Evolutionary conservation across 2,797 vertebrate species (phyloP).

Genomic region (Gymnoscopelus braueri): DNA sequence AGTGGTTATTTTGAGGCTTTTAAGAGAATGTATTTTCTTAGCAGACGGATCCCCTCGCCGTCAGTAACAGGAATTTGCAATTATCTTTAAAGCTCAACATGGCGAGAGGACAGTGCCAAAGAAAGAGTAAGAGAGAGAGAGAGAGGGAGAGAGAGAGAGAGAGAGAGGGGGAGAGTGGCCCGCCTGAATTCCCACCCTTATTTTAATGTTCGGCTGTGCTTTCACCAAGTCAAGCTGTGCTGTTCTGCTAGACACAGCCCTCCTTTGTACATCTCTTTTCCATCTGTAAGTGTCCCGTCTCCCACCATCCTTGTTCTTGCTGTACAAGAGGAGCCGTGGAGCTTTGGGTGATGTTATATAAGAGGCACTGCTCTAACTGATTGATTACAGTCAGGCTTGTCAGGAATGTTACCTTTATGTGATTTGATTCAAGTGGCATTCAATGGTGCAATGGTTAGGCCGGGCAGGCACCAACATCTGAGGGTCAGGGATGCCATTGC

Average conservation of each 20-base stretch:
- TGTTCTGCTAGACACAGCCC: conserved; percentile 13
- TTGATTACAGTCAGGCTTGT: conserved; percentile 18
- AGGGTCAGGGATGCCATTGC: too few species aligned
- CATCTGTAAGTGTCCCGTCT: conserved; percentile 10
- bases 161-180: too few species aligned
- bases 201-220: conserved; percentile 47
- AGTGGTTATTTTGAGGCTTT: conserved; percentile 56
- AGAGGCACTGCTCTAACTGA: conserved; percentile 22
- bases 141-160: too few species aligned
- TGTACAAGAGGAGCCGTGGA: conserved; percentile 24
- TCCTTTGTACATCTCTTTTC: conserved; percentile 11
- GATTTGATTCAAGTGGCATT: too few species aligned
- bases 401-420: not conserved
- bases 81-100: conserved; percentile 49
- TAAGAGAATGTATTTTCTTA: conserved; percentile 51
- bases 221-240: conserved; percentile 34
- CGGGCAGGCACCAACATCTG: too few species aligned
- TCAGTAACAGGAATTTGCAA: conserved; percentile 63
- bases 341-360: conserved; percentile 25
- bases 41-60: conserved; percentile 32
- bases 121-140: conserved; percentile 10
- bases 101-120: conserved; percentile 35
- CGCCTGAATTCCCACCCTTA: conserved; percentile 34
- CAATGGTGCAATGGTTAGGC: too few species aligned
- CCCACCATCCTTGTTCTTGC: conserved; percentile 17